These are phyloP conservation scores for Brachionus asplanchnoidis DNA, from an alignment of 1,140 invertebrate genomes.

Conservation along the genomic window DNA sequence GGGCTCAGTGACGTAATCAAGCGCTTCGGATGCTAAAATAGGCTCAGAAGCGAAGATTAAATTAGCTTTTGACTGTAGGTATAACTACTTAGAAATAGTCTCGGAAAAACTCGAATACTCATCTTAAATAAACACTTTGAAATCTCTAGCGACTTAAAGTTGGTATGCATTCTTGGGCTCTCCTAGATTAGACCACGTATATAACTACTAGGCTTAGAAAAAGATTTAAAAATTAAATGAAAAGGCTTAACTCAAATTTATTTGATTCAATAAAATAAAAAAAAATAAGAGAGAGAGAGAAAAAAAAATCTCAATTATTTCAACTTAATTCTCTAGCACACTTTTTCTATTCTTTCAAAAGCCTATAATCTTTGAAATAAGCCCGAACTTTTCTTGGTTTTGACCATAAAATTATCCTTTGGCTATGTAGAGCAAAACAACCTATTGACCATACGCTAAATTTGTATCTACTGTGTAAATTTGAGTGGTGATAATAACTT, in stretches of 20 bases:
- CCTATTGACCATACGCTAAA: constrained; percentile 5
- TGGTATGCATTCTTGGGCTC: constrained; percentile 4
- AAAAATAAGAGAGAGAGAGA: background rate
- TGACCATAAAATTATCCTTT: background rate
- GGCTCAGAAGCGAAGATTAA: background rate
- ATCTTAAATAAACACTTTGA: constrained; percentile 20
- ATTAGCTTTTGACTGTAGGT: background rate
- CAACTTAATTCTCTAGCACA: constrained; percentile 33
- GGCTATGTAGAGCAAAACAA: background rate
- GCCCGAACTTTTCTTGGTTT: background rate
- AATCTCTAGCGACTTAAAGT: constrained; percentile 15
- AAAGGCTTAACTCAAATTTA: background rate
- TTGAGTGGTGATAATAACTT: constrained; percentile 21
- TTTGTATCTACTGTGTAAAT: constrained; percentile 32
- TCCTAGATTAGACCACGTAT: background rate
- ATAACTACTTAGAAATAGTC: background rate
- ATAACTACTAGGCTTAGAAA: constrained; percentile 14
- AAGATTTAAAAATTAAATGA: constrained; percentile 5
- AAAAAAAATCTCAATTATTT: constrained; percentile 29
- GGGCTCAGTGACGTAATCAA: background rate
- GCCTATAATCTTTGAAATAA: constrained; percentile 20
- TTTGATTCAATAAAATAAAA: background rate
- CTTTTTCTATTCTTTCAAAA: constrained; percentile 4
- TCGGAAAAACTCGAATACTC: background rate
- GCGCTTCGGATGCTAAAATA: background rate